phyloP scores from a whole-genome alignment of 2,888 invertebrate species.

The Odontocolon sp. region DNA sequence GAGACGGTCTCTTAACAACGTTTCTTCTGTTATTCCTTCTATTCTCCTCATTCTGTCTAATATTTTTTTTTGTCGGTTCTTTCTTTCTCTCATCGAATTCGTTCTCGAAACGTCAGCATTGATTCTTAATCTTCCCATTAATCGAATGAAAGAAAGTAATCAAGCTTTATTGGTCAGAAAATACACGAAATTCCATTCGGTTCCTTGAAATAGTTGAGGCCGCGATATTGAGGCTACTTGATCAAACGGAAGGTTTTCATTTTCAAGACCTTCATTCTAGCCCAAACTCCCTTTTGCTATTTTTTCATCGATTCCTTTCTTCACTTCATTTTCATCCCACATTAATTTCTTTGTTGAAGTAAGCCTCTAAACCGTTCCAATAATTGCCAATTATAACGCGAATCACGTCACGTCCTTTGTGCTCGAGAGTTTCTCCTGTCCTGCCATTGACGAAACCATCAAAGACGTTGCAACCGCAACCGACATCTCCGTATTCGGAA shows the following conservation, averaged over 20 bases:
- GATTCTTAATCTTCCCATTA: slow-evolving; percentile 40
- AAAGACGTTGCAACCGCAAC: slow-evolving; percentile 13
- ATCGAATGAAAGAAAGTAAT: slow-evolving; percentile 30
- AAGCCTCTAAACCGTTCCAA: too few species aligned
- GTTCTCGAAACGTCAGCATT: slow-evolving; percentile 23
- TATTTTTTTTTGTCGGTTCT: slow-evolving; percentile 13
- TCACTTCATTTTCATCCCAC: too few species aligned
- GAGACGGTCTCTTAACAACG: slow-evolving; percentile 40
- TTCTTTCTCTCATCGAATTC: slow-evolving; percentile 21
- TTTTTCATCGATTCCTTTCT: too few species aligned
- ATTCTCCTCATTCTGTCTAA: slow-evolving; percentile 33
- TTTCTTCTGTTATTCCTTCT: slow-evolving; percentile 42
- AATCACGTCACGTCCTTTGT: too few species aligned
- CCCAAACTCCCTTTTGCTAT: too few species aligned
- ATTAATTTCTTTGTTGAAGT: too few species aligned
- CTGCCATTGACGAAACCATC: slow-evolving; percentile 20
- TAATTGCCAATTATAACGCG: neutral
- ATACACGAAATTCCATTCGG: too few species aligned
- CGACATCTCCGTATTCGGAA: slow-evolving; percentile 15
- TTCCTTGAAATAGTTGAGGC: too few species aligned
- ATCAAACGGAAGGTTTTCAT: too few species aligned
- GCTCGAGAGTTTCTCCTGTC: neutral
- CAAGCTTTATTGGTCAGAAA: neutral
- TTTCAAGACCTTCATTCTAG: too few species aligned
- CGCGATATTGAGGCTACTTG: too few species aligned